Evolutionary conservation across 2,797 vertebrate species (phyloP), one percentile per base, ranked within the genome.

Genomic region (Acropternis orthonyx): DNA sequence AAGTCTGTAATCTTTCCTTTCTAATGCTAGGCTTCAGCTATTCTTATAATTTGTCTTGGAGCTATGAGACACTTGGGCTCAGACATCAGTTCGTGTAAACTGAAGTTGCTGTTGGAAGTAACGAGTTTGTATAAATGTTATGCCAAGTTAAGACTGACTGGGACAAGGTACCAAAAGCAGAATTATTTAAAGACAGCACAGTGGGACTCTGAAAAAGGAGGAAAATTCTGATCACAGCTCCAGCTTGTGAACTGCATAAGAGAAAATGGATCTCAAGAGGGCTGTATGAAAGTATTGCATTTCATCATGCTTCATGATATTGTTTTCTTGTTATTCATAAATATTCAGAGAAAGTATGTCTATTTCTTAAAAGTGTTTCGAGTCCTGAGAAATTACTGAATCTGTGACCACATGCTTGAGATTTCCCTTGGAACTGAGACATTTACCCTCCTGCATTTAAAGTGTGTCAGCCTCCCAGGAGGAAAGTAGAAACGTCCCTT

Each of bases 1-100:
- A 61, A 81, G 55, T 54, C 28, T 86, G 55, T 89, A 92, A 92
- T 79, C 88, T 92, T 92, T 56, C 69, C 63, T 82, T 89, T 89
- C 46, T 14, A 56, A 58, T 14, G 23, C 28, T 55, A 44, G 71
- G 46, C 49, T 92, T 36, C 77, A 90, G 23, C 41, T 83, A 80
- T 48, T 85, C 49, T 54, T 77, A 24, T 20, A 52, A 87, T 65
- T 94, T 72, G 65, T 73, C 85, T 73, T 84, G 66, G 49, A 94
- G 77, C 43, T 85, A 51, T 1, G 6, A 79, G 36, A 68, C 39
- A 11, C 61, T 87, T 65, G 43, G 62, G 26, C 39, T 81, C 54
- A 68, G 62, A 84, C 12, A 8, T 56, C 55, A 81, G 51, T 7
- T 88, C 27, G 4, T 88, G 74, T 85, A 94, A 95, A 87, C 39